Conservation (phyloP, 2,797 vertebrate species). For the Acanthurus leucopareius region DNA sequence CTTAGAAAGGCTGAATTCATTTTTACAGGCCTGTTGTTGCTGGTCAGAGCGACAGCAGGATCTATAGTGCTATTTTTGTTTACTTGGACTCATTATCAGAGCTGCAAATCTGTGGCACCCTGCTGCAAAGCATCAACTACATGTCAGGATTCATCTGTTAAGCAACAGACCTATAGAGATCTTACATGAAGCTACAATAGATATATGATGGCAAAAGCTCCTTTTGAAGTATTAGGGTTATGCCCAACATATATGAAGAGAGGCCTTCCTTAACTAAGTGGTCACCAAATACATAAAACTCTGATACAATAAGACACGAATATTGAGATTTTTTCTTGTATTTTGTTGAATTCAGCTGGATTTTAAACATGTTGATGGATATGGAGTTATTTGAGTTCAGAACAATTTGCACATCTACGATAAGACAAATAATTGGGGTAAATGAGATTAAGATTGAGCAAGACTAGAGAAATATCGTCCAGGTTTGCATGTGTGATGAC, state of each 20-base stretch:
- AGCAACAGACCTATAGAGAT: constrained; percentile 16
- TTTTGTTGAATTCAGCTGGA: neutral
- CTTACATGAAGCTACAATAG: neutral
- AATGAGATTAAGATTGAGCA: neutral
- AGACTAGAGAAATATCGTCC: neutral
- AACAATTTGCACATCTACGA: neutral
- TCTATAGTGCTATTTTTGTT: constrained; percentile 65
- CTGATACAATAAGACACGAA: neutral
- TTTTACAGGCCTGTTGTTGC: constrained; percentile 29
- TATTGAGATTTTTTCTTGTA: neutral
- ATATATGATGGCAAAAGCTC: neutral
- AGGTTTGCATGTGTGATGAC: constrained; percentile 36
- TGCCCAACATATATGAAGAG: neutral
- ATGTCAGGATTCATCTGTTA: constrained; percentile 22
- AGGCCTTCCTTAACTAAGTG: neutral
- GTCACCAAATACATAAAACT: neutral
- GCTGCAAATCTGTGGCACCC: constrained; percentile 31
- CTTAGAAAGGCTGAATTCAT: neutral
- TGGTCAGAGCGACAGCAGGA: constrained; percentile 28
- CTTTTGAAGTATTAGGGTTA: neutral
- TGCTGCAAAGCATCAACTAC: constrained; percentile 38
- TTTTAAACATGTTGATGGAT: neutral
- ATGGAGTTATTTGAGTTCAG: neutral
- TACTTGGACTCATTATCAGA: constrained; percentile 68
- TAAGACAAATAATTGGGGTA: neutral